Evolutionary conservation across 2,888 invertebrate species (phyloP), one percentile per base, ranked within the genome.

Genomic region (Stenoptilia bipunctidactyla): DNA sequence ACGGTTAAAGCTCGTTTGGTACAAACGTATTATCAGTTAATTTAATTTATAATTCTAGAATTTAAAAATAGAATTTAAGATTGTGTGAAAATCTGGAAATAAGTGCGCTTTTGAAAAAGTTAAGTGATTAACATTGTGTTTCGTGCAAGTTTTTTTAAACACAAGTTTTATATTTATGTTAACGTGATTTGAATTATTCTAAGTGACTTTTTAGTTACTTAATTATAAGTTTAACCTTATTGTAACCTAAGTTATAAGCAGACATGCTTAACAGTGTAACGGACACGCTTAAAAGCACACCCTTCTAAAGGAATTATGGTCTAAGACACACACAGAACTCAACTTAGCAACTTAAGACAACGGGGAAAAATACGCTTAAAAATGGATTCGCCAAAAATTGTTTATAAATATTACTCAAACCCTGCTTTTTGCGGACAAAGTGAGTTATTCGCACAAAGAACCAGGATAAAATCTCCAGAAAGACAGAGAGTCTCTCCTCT

Each of bases 361-460:
- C 25, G 60, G 66, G 64, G 58, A 59, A 69, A 53, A 15, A 20
- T 20, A 20, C 20, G 20, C 20, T 20, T 20, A 20, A 20, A 20
- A 13, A 83, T 85, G 85, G 82, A 85, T 47, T 84, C 84, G 13
- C 84, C 84, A 20, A 84, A 82, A 59, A 85, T 85, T 6, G 69
- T 84, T 1, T 85, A 85, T 59, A 86, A 89, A 66, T 90, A 90
- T 53, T 93, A 93, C 56, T 89, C 90, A 4, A 93, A 93, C 61
- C 92, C 92, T 40, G 92, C 92, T 0, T 93, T 93, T 61, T 92
- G 91, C 61, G 88, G 90, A 15, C 89, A 91, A 69, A 92, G 92
- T 61, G 92, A 93, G 58, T 89, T 70, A 48, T 55, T 76, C 20
- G 66, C 66, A 8, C 79, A 9, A 13, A 13, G 8, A 13, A 65